Percentiles rank a stretch among this genome's conserved stretches.
Conservation (phyloP, 2,113 vertebrate genomes). For the Galeopterus variegatus region DNA sequence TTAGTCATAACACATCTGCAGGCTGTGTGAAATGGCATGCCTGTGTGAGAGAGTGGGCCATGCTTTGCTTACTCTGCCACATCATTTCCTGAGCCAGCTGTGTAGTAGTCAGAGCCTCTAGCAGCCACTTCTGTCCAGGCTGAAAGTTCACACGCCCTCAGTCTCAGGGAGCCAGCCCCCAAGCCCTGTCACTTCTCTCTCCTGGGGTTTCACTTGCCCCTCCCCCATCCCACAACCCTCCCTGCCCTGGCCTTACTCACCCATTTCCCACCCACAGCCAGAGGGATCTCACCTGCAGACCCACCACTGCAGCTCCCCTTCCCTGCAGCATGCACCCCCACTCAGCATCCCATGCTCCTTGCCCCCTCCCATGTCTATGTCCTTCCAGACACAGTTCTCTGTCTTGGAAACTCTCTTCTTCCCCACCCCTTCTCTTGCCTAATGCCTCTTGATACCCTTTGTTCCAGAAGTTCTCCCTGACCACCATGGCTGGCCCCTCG, state of each 20-base stretch:
- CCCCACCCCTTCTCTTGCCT: neutral
- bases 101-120: neutral
- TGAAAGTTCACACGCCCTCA: neutral
- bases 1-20: neutral
- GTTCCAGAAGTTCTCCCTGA: neutral
- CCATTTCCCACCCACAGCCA: neutral
- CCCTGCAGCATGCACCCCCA: neutral
- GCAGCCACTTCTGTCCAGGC: neutral
- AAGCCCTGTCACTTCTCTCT: neutral
- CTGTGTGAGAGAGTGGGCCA: no score
- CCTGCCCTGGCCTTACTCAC: no score
- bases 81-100: neutral
- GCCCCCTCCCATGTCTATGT: neutral
- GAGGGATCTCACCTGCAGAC: neutral
- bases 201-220: neutral
- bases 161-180: neutral
- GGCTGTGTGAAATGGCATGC: neutral
- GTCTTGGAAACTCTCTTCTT: neutral
- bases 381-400: neutral
- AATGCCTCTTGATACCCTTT: neutral
- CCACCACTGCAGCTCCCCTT: neutral
- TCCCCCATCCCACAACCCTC: no score
- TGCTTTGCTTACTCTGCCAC: neutral
- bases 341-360: neutral
- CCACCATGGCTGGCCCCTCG: no score